These are phyloP conservation scores for Diplodus sargus DNA, from an alignment of 2,797 vertebrate species.

Conservation along the genomic window DNA sequence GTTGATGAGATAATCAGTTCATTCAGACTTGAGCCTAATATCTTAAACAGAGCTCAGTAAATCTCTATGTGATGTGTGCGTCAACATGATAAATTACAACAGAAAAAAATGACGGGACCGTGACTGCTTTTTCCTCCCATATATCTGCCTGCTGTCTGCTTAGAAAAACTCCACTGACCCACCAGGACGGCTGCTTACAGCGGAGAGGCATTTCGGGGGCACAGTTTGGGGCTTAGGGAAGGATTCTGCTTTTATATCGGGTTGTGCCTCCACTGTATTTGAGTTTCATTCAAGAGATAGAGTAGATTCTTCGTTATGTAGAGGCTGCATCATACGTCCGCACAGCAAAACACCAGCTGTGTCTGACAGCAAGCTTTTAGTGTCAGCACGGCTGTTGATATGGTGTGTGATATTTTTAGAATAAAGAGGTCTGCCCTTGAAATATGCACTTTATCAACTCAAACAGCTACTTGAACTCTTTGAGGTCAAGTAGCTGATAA, in stretches of 20 bases:
- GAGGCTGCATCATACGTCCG: no score
- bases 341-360: not conserved
- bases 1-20: constrained; percentile 17
- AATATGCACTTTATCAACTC: not conserved
- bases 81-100: constrained; percentile 7
- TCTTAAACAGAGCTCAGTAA: constrained; percentile 23
- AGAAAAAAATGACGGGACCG: not conserved
- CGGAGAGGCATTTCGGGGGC: not conserved
- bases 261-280: no score
- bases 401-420: not conserved
- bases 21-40: not conserved
- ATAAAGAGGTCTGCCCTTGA: not conserved
- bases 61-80: not conserved
- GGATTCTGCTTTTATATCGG: no score
- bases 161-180: constrained; percentile 17
- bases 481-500: constrained; percentile 10
- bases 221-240: no score
- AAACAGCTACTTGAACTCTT: not conserved
- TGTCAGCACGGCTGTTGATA: not conserved
- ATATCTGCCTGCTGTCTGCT: constrained; percentile 14
- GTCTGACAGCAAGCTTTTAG: not conserved
- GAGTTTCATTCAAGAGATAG: no score
- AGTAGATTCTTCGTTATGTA: no score
- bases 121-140: constrained; percentile 14
- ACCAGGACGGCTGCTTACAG: not conserved